Evolutionary conservation across 2,113 vertebrate species (phyloP), one percentile per base, ranked within the genome.

Genomic region (Lagopus muta): DNA sequence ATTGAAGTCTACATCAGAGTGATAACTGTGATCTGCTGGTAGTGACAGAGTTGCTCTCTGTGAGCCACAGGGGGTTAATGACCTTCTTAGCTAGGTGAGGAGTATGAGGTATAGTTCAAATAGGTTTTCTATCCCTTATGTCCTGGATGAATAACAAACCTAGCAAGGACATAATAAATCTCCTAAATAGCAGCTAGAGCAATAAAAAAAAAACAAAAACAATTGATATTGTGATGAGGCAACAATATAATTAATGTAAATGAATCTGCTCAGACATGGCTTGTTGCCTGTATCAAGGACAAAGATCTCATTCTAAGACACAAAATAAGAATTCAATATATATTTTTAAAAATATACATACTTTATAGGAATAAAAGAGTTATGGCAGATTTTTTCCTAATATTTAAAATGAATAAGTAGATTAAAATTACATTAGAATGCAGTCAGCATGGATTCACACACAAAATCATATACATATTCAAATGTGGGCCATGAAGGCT

Each of bases 161-260:
- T 36, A 60, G 30, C 52, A 76, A 82, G 43, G 32, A 5, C 27
- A 76, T 69, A 52, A 82, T 45, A 58, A 82, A 69, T 57, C 54
- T 30, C 15, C 58, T 79, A 79, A 76, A 90, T 70, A 76, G 8
- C 38, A 90, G 14, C 34, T 80, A 50, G 93, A 76, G 32, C n/a
- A 82, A n/a, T 61, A 64, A 88, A 87, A 38, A 38, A 36, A 88
- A 87, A 36, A 36, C 6, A 36, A 36, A 92, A 60, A 2, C 7
- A 32, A 10, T 36, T 69, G 34, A 79, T 88, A 82, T 32, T 50
- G 60, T 22, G n/a, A 36, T 69, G 58, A 73, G 73, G 32, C 13
- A 87, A 79, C 48, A 86, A 70, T 85, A 69, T 79, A 88, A 79
- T 91, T 90, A 88, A 82, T 80, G 75, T 32, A 92, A 92, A 90